phyloP scores from a whole-genome alignment of 2,888 invertebrate species.

The Cataglyphis livida region DNA sequence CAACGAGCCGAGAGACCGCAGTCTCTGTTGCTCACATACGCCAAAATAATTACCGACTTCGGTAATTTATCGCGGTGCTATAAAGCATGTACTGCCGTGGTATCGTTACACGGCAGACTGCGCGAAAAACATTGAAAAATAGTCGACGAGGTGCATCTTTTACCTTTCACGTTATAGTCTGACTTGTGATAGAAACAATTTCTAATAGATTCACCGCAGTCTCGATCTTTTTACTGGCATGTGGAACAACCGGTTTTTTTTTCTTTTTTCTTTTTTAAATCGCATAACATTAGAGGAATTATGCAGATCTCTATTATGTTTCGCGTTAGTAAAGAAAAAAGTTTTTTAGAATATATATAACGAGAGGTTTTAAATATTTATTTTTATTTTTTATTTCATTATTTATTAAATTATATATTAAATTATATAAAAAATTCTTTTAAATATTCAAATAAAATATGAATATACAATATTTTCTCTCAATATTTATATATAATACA shows the following conservation, averaged over 20 bases:
- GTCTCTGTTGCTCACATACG: constrained; percentile 11
- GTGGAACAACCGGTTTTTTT: background rate
- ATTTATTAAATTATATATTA: too few relatives aligned
- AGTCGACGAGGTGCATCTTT: background rate
- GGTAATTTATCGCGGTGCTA: constrained; percentile 45
- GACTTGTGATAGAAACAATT: constrained; percentile 34
- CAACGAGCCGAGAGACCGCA: background rate
- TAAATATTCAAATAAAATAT: background rate
- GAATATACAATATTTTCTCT: background rate
- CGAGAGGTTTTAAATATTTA: background rate
- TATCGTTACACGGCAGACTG: constrained; percentile 18
- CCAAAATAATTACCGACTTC: constrained; percentile 48
- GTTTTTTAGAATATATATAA: background rate
- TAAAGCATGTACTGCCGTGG: constrained; percentile 18
- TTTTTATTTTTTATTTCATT: too few relatives aligned
- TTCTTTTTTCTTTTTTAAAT: background rate
- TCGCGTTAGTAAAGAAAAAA: background rate
- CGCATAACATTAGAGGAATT: background rate
- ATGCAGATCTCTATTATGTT: too few relatives aligned
- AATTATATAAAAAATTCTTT: too few relatives aligned
- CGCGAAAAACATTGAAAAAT: constrained; percentile 11
- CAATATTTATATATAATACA: background rate
- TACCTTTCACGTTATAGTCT: background rate
- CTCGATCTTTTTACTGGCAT: background rate
- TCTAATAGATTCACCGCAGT: constrained; percentile 29